Base-by-base conservation (phyloP, 1,140 invertebrate genomes). In the Tetramorium alpestre region DNA sequence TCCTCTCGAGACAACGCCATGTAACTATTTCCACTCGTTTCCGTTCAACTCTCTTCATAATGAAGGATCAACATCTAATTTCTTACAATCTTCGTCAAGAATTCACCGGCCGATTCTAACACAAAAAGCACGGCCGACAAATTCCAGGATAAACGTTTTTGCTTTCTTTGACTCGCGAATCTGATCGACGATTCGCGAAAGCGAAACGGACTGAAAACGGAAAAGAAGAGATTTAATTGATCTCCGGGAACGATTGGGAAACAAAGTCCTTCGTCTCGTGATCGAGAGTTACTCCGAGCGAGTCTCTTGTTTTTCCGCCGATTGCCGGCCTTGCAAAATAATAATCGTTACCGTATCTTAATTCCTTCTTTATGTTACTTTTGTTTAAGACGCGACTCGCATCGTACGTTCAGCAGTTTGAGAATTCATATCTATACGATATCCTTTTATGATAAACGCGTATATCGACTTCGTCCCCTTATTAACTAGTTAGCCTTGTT, bases 371-470 rank as follows among this genome's bases (percentile, higher is more conserved):
- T 6, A 49, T 33, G 44, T 64, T 41, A 60, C 41, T 56, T 47
- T 72, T 22, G 18, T 22, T 54, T 69, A 25, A 70, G 76, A 69
- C n/a, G 54, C 38, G 64, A 86, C 13, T 41, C 28, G 28, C 47
- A 60, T 44, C 38, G 65, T 73, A 87, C 54, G 58, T 87, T 73
- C 49, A 89, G 80, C 60, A 85, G 3, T 33, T 91, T 82, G 84
- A 8, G 72, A 88, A 81, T 87, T 25, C 33, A 82, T 25, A 82
- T 22, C 67, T 85, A 25, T 22, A 87, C 54, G 49, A 60, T 41
- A 60, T 73, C 11, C 49, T 87, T 78, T 72, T 67, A 72, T 62
- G 67, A 88, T 87, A 85, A 89, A 85, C 67, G 76, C 60, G 76
- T 80, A 88, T 64, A 84, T 49, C 84, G 33, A 88, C 47, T 82